Conservation (phyloP, 2,113 vertebrate species). For the Eudorcas thomsonii region DNA sequence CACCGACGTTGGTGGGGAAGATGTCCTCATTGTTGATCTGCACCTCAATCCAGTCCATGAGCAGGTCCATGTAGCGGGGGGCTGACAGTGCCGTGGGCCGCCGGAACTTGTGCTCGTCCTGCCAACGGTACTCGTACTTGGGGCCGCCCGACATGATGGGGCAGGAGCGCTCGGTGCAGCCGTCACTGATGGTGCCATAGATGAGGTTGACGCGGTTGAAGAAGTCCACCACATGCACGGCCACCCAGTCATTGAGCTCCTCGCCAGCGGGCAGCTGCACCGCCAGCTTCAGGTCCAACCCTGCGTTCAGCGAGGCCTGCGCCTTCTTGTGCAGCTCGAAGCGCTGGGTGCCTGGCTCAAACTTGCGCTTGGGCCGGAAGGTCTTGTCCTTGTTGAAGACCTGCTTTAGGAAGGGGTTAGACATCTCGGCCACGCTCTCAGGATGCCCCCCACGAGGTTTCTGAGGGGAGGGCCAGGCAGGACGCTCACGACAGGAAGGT, state of each 20-base stretch:
- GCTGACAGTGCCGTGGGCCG: constrained; percentile 93
- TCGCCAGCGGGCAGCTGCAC: constrained; percentile 93
- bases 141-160: constrained; percentile 96
- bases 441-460: neutral
- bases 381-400: constrained; percentile 99
- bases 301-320: constrained; percentile 94
- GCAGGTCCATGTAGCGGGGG: constrained; percentile 95
- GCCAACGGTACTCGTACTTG: constrained; percentile 98
- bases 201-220: constrained; percentile 99
- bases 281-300: constrained; percentile 93
- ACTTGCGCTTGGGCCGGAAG: constrained; percentile 98
- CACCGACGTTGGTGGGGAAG: constrained; percentile 96
- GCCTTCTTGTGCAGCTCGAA: constrained; percentile 98
- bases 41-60: constrained; percentile 99
- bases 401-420: constrained; percentile 92
- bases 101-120: constrained; percentile 93
- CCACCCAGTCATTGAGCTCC: constrained; percentile 97
- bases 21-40: constrained; percentile 98
- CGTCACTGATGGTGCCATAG: constrained; percentile 97
- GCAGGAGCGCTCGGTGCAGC: constrained; percentile 93
- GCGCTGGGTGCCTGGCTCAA: constrained; percentile 95
- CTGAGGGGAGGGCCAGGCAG: fast-evolving
- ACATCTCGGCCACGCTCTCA: constrained; percentile 79
- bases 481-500: fast-evolving
- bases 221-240: constrained; percentile 98